Base-by-base conservation (phyloP, 2,888 invertebrate species). In the Neria commutata region DNA sequence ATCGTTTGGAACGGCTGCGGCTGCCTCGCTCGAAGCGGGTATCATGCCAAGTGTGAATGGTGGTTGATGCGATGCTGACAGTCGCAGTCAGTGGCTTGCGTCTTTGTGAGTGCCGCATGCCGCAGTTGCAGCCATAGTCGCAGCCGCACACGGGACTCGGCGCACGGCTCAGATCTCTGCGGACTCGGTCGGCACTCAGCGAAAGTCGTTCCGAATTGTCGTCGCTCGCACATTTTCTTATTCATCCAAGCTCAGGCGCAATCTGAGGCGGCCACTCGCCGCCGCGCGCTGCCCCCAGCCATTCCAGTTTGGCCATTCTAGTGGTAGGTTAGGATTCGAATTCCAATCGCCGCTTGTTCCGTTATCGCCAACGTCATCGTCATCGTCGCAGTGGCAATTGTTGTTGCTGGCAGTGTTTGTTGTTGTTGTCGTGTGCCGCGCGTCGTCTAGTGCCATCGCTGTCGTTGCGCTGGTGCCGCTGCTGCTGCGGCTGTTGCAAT, bases 301-400 rank as follows among this genome's bases (percentile, higher is more conserved):
- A n/a, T n/a, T n/a, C n/a, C n/a, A n/a, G 50, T 54, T 33, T 52
- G 46, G 54, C 51, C 17, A 29, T 40, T 46, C 50, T 46, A 54
- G 50, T 58, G 70, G 72, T 72, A 70, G 74, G 74, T 72, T 72
- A 67, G 70, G 68, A 66, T 67, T 70, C 68, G 65, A 73, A 66
- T 67, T 70, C 68, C 67, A 73, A 66, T 67, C 67, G 70, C 52
- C 59, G 54, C 55, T 23, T 21, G 42, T 51, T 51, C 24, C 52
- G 47, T 57, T n/a, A n/a, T n/a, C n/a, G n/a, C n/a, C n/a, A n/a
- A n/a, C n/a, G n/a, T n/a, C n/a, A 61, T 63, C 61, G 54, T 58
- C 59, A 42, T 63, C 60, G 70, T 69, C 69, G 70, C 72, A 69
- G 66, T 21, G 47, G 1, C 25, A 1, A 14, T 29, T 2, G 33